Conservation (phyloP, 2,113 vertebrate genomes). For the Tragelaphus strepsiceros region DNA sequence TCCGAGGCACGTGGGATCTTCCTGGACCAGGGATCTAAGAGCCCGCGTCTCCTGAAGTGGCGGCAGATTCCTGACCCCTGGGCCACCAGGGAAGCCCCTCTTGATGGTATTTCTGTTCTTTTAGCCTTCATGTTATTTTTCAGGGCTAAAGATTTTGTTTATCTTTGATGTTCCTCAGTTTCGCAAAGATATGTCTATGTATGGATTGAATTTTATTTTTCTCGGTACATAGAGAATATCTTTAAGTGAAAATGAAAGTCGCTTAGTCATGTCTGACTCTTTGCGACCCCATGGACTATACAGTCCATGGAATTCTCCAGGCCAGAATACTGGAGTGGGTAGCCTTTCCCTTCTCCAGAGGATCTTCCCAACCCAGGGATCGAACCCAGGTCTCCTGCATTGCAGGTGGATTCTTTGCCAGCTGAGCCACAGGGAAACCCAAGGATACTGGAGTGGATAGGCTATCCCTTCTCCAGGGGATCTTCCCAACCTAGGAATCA, state of each 20-base stretch:
- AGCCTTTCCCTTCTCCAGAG: background rate
- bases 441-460: background rate
- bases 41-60: background rate
- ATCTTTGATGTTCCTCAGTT: background rate
- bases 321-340: background rate
- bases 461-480: background rate
- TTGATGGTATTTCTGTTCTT: background rate
- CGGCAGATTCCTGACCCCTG: background rate
- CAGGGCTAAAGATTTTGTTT: background rate
- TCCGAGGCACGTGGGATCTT: background rate
- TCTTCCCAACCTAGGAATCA: background rate
- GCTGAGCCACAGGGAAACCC: background rate
- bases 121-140: background rate
- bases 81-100: background rate
- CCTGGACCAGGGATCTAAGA: background rate
- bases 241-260: background rate
- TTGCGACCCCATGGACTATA: background rate
- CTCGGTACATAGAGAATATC: background rate
- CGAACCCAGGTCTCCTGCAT: background rate
- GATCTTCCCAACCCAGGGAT: background rate
- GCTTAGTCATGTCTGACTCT: rapidly evolving
- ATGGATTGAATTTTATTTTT: background rate
- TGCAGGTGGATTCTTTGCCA: background rate
- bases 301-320: background rate
- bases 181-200: background rate